Base-by-base conservation (phyloP, 2,113 vertebrate species). In the Setophaga kirtlandii region DNA sequence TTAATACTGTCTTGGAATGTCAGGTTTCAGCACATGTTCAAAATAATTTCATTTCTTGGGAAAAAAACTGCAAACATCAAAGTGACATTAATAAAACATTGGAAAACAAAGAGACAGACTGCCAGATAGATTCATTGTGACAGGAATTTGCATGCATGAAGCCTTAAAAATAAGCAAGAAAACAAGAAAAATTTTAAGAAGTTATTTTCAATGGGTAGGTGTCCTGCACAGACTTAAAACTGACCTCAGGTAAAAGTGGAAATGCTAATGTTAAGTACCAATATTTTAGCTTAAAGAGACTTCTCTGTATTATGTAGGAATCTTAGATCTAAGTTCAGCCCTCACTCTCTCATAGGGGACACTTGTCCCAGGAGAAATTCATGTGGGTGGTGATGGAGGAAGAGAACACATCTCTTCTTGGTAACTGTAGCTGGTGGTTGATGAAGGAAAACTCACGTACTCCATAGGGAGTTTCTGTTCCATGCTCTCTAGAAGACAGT, bases 381-480 rank as follows among this genome's bases (percentile, higher is more conserved):
- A 17, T 15, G 24, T 44, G 68, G n/a, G n/a, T 78, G 49, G 28
- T 24, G 83, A 64, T 0, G 37, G 23, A 91, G 25, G 69, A 89
- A 79, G 44, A 82, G 44, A 75, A 81, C 31, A 47, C 8, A 37
- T 85, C 62, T 89, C 84, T 53, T 52, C 58, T 68, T 41, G 59
- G 42, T 42, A 83, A 84, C 11, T 2, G 0, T 37, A 49, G 39
- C 62, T 90, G 53, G 33, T 49, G 74, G 62, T 82, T 65, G 77
- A n/a, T 27, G 39, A 90, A 76, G 78, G 58, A 93, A 91, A 84
- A 89, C 50, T 92, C 49, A 80, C 6, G 5, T 65, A 93, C 42
- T 87, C 42, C 77, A 71, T 7, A 87, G n/a, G 65, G 78, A 91
- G 81, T 87, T 71, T 91, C 81, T 96, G 77, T 79, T 81, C 87